These are phyloP conservation scores for Poecilia velifera DNA, from an alignment of 2,797 vertebrate species.

Conservation along the genomic window DNA sequence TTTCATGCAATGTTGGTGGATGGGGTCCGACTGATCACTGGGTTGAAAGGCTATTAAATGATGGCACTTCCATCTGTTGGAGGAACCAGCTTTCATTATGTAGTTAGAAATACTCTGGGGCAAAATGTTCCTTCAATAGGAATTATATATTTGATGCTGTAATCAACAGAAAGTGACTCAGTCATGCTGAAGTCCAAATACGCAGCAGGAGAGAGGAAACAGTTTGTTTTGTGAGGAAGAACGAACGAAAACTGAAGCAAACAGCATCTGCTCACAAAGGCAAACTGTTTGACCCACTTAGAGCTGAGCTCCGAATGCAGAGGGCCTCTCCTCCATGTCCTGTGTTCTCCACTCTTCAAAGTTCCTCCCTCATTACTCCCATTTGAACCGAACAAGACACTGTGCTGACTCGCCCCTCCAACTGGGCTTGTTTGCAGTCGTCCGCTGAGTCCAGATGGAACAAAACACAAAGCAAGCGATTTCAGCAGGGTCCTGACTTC, in stretches of 20 bases:
- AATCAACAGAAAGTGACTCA: constrained; percentile 54
- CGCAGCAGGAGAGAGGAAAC: constrained; percentile 22
- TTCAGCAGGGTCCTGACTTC: constrained; percentile 29
- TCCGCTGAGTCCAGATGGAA: constrained; percentile 50
- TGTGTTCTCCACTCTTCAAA: constrained; percentile 58
- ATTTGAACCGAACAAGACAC: constrained; percentile 46
- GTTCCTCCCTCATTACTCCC: constrained; percentile 56
- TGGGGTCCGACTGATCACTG: background rate
- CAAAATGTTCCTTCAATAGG: background rate
- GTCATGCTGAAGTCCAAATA: constrained; percentile 39
- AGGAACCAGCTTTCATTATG: background rate
- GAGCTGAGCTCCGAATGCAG: constrained; percentile 21
- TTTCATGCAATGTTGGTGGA: background rate
- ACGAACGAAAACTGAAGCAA: constrained; percentile 51
- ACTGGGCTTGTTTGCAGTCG: constrained; percentile 34
- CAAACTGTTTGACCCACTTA: constrained; percentile 73
- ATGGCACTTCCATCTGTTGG: background rate
- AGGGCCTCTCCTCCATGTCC: constrained; percentile 41
- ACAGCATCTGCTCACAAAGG: constrained; percentile 73
- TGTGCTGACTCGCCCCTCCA: constrained; percentile 26
- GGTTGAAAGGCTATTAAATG: background rate
- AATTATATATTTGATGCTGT: constrained; percentile 5
- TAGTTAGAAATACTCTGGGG: background rate
- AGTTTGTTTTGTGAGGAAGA: constrained; percentile 45
- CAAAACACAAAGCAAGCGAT: constrained; percentile 5